phyloP scores from a whole-genome alignment of 2,113 vertebrate genomes.

The Nycticryphes semicollaris region DNA sequence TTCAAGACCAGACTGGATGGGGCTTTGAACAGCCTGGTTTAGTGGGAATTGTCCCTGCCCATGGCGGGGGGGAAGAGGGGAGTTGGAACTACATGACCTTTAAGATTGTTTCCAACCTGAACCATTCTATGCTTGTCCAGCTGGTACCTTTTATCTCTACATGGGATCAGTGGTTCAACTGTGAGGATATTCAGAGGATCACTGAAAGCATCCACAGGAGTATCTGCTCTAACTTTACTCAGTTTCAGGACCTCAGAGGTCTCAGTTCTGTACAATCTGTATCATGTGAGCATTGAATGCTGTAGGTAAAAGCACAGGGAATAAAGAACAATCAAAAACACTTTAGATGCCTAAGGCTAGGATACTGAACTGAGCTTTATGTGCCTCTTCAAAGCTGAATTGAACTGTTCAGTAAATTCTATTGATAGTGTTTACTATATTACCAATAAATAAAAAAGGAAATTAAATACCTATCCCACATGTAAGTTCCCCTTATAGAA shows the following conservation, averaged over 20 bases:
- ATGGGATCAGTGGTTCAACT: background rate
- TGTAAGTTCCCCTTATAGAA: background rate
- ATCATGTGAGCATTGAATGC: background rate
- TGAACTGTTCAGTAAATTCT: background rate
- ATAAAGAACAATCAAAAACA: background rate
- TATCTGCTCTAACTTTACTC: background rate
- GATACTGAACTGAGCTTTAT: background rate
- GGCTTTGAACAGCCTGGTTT: background rate
- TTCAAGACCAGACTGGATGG: background rate
- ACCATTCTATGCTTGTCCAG: background rate
- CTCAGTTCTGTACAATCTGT: background rate
- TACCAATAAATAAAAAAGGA: background rate
- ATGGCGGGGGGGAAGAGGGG: background rate
- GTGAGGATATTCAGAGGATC: background rate
- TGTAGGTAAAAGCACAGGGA: background rate
- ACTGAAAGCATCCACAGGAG: background rate
- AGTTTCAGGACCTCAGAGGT: background rate
- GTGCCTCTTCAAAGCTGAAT: background rate
- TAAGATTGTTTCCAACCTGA: background rate
- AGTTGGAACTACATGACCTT: background rate
- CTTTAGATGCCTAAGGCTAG: background rate
- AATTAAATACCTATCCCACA: background rate
- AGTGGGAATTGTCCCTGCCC: background rate
- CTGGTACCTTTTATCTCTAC: background rate
- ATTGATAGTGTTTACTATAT: background rate